These are phyloP conservation scores for Lindbergichthys nudifrons DNA, from an alignment of 2,797 vertebrate genomes.

Conservation along the genomic window DNA sequence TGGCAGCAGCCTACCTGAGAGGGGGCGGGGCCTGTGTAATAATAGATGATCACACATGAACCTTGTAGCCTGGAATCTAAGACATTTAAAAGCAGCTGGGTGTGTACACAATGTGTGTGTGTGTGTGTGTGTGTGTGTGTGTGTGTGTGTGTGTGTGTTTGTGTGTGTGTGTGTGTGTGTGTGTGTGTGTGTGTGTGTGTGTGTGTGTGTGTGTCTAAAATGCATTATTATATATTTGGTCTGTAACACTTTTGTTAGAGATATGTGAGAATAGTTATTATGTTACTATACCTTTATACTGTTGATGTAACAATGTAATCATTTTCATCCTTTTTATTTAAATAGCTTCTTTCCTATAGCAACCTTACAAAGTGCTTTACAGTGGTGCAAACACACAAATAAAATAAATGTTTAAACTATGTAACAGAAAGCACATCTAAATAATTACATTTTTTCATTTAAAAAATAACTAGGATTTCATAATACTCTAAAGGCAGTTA, in stretches of 20 bases:
- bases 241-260: not conserved
- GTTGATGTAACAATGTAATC: not conserved
- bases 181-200: not conserved
- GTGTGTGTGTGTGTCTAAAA: no score
- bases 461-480: no score
- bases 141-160: not conserved
- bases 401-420: not conserved
- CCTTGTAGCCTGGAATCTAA: not conserved
- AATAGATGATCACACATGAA: not conserved
- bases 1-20: not conserved
- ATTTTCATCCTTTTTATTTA: not conserved
- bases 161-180: not conserved
- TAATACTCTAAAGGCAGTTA: not conserved
- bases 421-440: no score
- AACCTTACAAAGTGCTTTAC: not conserved
- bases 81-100: not conserved
- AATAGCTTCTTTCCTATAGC: not conserved
- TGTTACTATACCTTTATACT: not conserved
- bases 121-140: not conserved
- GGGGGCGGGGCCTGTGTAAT: constrained; percentile 28
- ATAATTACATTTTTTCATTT: no score
- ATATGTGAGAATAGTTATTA: not conserved
- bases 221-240: not conserved
- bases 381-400: not conserved
- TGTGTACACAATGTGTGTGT: not conserved